Conservation (phyloP, 2,797 vertebrate genomes). For the Cottoperca gobio region DNA sequence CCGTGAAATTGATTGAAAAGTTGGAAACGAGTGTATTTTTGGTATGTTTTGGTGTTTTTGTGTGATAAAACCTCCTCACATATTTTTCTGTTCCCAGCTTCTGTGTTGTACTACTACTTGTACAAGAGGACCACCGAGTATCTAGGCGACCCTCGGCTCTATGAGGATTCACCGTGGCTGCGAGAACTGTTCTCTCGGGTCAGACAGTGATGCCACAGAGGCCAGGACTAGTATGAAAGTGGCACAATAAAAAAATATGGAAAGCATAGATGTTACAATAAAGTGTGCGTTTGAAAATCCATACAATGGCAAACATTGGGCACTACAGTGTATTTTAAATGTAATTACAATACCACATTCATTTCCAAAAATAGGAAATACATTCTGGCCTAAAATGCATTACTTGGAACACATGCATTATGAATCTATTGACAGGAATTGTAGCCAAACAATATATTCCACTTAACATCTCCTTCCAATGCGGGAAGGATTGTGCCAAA, state of each 20-base stretch:
- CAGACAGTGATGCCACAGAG: constrained; percentile 75
- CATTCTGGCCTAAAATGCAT: not conserved
- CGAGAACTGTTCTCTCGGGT: constrained; percentile 87
- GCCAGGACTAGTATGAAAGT: not conserved
- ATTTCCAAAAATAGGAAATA: constrained; percentile 4
- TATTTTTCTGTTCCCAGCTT: constrained; percentile 76
- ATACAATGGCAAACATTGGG: not conserved
- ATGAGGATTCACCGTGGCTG: constrained; percentile 93
- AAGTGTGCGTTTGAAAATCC: not conserved
- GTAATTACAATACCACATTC: not conserved
- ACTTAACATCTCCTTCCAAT: constrained; percentile 10
- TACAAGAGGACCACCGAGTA: constrained; percentile 93
- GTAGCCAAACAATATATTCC: not conserved
- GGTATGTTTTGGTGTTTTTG: not conserved
- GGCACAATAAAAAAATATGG: not conserved
- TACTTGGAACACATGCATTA: not conserved
- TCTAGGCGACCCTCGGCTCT: constrained; percentile 93
- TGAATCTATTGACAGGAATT: constrained; percentile 2
- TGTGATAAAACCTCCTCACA: not conserved
- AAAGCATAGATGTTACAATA: not conserved
- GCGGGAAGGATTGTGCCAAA: constrained; percentile 67
- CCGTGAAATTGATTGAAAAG: not conserved
- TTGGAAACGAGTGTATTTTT: not conserved
- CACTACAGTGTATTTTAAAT: not conserved
- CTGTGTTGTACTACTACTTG: constrained; percentile 93